Base-by-base conservation (phyloP, 2,797 vertebrate genomes). In the Sebastes variabilis region DNA sequence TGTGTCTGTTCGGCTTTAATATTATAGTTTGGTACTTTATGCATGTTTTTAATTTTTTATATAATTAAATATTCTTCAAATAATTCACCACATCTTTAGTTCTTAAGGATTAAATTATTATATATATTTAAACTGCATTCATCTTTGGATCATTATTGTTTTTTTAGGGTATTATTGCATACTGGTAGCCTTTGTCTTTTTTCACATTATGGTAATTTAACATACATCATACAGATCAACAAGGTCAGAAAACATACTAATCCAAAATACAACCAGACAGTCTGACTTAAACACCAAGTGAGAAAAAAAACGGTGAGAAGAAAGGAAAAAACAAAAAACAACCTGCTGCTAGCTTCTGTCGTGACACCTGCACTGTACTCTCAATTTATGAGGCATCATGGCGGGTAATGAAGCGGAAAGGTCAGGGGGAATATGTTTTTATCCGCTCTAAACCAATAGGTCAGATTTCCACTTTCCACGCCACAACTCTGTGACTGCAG, bases 331-430 rank as follows among this genome's bases (percentile, higher is more conserved):
- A 20, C 18, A n/a, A 25, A 52, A 29, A 27, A 8, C 7, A 4
- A 7, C 10, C 24, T 59, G 32, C 32, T 54, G 62, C 5, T 60
- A 9, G 29, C 25, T 20, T 60, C 22, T 81, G 66, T 72, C 13
- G 30, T 72, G 83, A 77, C 84, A 74, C 42, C 70, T 38, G 36
- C 80, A 77, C 69, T 80, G 79, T 82, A 81, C 84, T 89, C 84
- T 87, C 88, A 76, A 75, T 93, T 91, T 92, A 89, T 89, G 79
- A 90, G 88, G 82, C 59, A 90, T 90, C 86, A 90, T 70, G 75
- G 68, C 27, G 29, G 77, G 92, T 93, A 94, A 94, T 94, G 90
- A 93, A 92, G 92, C 79, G 52, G 89, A 93, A 93, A 94, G 93
- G 89, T 92, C 92, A 88, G 86, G 78, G 84, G 65, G 82, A 84